Conservation (phyloP, 2,888 invertebrate species). For the Dimorphilus gyrociliatus region DNA sequence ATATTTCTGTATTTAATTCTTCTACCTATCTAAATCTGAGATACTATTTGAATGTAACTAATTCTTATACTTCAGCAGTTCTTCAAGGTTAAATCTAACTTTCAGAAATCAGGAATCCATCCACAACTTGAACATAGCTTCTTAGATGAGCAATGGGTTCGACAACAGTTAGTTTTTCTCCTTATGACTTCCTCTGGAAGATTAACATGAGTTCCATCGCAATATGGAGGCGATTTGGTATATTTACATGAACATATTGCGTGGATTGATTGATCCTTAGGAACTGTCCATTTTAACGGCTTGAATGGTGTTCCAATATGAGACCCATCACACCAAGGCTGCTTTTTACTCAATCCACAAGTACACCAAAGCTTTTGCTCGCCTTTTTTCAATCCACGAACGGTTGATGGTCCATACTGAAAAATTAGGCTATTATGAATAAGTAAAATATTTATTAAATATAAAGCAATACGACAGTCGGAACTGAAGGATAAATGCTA, state of each 20-base stretch:
- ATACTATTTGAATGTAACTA: too few relatives aligned
- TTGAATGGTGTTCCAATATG: slow-evolving; percentile 22
- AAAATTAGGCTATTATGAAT: too few relatives aligned
- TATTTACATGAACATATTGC: slow-evolving; percentile 26
- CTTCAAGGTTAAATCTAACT: too few relatives aligned
- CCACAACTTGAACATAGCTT: slow-evolving; percentile 26
- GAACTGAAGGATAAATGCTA: too few relatives aligned
- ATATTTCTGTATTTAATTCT: too few relatives aligned
- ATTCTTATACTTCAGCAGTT: too few relatives aligned
- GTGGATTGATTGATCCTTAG: slow-evolving; percentile 14
- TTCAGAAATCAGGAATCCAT: slow-evolving; percentile 24
- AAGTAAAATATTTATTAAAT: too few relatives aligned
- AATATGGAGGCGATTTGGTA: slow-evolving; percentile 21
- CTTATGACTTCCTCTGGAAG: slow-evolving; percentile 17
- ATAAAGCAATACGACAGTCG: too few relatives aligned
- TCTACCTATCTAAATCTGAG: too few relatives aligned
- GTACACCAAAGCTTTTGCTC: slow-evolving; percentile 24
- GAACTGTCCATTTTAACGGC: slow-evolving; percentile 23
- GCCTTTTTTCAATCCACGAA: slow-evolving; percentile 16
- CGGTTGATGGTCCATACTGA: slow-evolving; percentile 21
- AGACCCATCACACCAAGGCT: slow-evolving; percentile 33
- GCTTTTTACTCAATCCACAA: slow-evolving; percentile 30
- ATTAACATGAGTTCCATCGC: slow-evolving; percentile 23
- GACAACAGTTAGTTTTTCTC: slow-evolving; percentile 13
- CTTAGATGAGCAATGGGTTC: slow-evolving; percentile 7